Conservation (phyloP, 1,140 invertebrate genomes). For the Cephus cinctus region DNA sequence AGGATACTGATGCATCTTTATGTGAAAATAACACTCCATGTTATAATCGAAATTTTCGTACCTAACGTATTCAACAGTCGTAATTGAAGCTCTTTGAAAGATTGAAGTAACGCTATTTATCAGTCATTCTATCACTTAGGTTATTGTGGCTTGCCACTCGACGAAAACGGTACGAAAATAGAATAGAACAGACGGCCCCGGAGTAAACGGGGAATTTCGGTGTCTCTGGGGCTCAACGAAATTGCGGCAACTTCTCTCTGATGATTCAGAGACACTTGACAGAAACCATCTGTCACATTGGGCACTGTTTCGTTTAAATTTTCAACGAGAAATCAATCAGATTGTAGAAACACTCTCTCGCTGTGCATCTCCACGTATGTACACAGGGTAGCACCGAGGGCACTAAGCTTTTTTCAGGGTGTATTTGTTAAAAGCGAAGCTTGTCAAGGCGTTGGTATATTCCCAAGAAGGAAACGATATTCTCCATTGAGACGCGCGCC, state of each 20-base stretch:
- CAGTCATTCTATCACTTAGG: constrained; percentile 20
- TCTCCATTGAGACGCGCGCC: too few relatives aligned
- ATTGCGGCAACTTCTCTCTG: neutral
- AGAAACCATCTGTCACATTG: neutral
- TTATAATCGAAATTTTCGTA: constrained; percentile 13
- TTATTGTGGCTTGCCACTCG: constrained; percentile 16
- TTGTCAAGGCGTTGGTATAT: too few relatives aligned
- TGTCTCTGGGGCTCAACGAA: too few relatives aligned
- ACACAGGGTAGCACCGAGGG: constrained; percentile 23
- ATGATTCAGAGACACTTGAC: neutral
- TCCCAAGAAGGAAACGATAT: too few relatives aligned
- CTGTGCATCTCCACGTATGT: neutral
- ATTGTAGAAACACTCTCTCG: neutral
- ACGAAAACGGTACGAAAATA: constrained; percentile 30
- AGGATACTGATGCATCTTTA: constrained; percentile 3
- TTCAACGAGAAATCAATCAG: neutral
- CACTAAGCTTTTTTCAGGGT: too few relatives aligned
- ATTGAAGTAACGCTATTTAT: constrained; percentile 12
- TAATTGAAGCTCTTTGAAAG: too few relatives aligned
- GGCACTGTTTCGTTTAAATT: neutral
- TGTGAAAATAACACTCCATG: constrained; percentile 18
- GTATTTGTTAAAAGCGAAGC: too few relatives aligned
- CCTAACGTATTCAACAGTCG: constrained; percentile 7
- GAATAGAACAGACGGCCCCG: constrained; percentile 16
- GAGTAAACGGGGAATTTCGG: neutral